These are phyloP conservation scores for Colletes collaris DNA, from an alignment of 2,888 invertebrate genomes.

Conservation along the genomic window DNA sequence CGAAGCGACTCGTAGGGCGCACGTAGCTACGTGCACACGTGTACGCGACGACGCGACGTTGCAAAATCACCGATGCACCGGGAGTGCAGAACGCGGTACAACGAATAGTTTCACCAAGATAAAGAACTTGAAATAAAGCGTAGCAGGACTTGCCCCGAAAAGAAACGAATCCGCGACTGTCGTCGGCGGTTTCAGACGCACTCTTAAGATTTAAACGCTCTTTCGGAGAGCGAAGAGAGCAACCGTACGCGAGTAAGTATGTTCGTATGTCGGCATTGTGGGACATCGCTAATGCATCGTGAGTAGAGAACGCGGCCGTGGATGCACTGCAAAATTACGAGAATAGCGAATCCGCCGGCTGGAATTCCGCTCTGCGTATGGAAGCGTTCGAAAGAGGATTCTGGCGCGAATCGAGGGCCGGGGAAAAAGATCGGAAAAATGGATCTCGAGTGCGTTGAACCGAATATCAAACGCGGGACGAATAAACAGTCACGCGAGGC, in stretches of 20 bases:
- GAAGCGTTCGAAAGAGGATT: constrained; percentile 23
- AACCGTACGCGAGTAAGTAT: constrained; percentile 14
- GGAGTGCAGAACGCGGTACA: constrained; percentile 65
- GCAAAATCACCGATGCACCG: constrained; percentile 60
- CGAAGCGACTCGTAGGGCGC: background rate
- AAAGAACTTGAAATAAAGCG: constrained; percentile 52
- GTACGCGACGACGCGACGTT: constrained; percentile 26
- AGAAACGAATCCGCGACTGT: constrained; percentile 32
- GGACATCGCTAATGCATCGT: constrained; percentile 69
- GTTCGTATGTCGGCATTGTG: constrained; percentile 52
- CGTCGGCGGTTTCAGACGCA: constrained; percentile 42
- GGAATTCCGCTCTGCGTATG: constrained; percentile 49
- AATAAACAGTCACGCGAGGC: constrained; percentile 12
- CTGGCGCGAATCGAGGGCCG: background rate
- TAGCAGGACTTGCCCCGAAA: constrained; percentile 19
- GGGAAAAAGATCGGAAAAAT: constrained; percentile 2
- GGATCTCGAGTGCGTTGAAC: constrained; percentile 22
- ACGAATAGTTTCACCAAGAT: constrained; percentile 53
- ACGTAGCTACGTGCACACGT: constrained; percentile 1
- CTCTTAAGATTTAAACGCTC: constrained; percentile 50
- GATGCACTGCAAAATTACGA: constrained; percentile 61
- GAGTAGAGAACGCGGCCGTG: constrained; percentile 60
- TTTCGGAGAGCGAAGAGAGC: constrained; percentile 20
- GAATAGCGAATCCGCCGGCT: constrained; percentile 38
- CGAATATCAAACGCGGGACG: constrained; percentile 29